These are phyloP conservation scores for Scaptomyza graminum DNA, from an alignment of 1,140 invertebrate species.

Conservation along the genomic window DNA sequence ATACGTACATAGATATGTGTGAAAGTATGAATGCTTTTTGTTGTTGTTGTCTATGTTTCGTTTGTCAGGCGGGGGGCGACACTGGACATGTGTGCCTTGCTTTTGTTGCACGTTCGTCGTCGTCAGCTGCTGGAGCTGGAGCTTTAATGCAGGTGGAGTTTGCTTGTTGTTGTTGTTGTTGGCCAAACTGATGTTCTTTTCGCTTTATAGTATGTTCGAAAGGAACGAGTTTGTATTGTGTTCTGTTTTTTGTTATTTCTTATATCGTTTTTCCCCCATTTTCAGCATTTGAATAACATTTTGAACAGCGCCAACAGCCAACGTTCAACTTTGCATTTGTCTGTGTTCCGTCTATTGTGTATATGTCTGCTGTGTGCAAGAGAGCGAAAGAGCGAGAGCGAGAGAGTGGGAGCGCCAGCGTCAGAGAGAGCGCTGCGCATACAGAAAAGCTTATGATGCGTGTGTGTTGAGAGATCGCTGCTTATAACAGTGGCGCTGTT, in stretches of 20 bases:
- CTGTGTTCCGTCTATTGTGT: conserved; percentile 9
- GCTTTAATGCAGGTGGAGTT: conserved; percentile 34
- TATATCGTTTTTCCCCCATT: conserved; percentile 39
- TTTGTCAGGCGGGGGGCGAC: conserved; percentile 25
- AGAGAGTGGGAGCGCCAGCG: conserved; percentile 8
- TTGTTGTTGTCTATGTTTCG: conserved; percentile 43
- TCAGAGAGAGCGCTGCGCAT: conserved; percentile 12
- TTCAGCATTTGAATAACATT: conserved; percentile 15
- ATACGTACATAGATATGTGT: neutral
- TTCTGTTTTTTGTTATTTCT: neutral
- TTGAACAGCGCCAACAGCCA: conserved; percentile 30
- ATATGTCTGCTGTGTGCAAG: conserved; percentile 10
- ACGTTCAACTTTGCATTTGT: conserved; percentile 30
- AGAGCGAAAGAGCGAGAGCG: conserved; percentile 3
- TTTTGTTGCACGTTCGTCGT: conserved; percentile 20
- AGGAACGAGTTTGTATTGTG: conserved; percentile 49
- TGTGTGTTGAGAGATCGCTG: conserved; percentile 27
- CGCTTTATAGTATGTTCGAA: conserved; percentile 54
- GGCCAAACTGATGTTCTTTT: conserved; percentile 50
- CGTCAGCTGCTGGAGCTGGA: conserved; percentile 29
- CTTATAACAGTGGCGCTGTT: conserved; percentile 43
- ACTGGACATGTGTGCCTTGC: conserved; percentile 11
- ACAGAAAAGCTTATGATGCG: conserved; percentile 22
- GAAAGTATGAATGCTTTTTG: conserved; percentile 43
- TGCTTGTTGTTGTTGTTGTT: conserved; percentile 12